Evolutionary conservation across 2,113 vertebrate species (phyloP).

Genomic region (Caranx ignobilis): DNA sequence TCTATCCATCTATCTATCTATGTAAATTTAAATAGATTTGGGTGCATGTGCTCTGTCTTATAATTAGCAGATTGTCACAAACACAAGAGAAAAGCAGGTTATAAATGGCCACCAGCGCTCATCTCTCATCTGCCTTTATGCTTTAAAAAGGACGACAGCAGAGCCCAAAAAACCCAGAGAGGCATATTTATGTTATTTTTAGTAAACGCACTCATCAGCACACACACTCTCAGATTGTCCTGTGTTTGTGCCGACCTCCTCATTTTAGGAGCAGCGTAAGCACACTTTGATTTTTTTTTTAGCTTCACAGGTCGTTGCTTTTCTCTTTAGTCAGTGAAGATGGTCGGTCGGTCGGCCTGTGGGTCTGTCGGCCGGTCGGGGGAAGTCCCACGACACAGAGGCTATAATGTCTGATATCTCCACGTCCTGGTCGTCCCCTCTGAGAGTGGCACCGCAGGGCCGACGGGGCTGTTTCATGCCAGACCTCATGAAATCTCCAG

Average conservation of each 20-base stretch:
- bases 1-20: too few species aligned
- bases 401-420: too few species aligned
- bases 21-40: too few species aligned
- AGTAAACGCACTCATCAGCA: neutral
- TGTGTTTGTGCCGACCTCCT: neutral
- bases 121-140: neutral
- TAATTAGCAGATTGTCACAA: too few species aligned
- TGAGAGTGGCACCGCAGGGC: neutral
- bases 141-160: neutral
- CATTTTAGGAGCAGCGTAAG: neutral
- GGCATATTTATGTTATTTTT: neutral
- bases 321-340: neutral
- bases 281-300: neutral
- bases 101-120: too few species aligned
- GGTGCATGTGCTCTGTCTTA: too few species aligned
- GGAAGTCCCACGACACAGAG: slow-evolving; percentile 31
- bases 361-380: neutral
- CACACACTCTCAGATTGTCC: neutral
- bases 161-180: neutral
- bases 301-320: neutral
- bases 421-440: neutral
- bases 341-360: neutral
- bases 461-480: slow-evolving; percentile 29
- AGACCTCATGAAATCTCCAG: slow-evolving; percentile 25
- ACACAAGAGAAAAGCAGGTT: too few species aligned